Conservation (phyloP, 2,888 invertebrate genomes). For the Watsonalla binaria region DNA sequence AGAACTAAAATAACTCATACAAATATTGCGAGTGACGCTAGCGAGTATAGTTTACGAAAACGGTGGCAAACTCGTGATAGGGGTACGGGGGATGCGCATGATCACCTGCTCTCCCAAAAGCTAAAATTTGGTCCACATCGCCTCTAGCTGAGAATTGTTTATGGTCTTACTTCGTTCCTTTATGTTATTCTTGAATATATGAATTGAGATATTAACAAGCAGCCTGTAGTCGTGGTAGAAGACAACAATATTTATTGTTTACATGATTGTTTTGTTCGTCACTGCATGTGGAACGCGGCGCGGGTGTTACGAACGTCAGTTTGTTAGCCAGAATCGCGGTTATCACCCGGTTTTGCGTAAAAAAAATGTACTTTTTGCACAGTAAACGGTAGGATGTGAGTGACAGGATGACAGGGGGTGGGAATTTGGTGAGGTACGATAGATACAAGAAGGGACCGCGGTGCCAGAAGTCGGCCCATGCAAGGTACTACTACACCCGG, state of each 20-base stretch:
- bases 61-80: too few relatives aligned
- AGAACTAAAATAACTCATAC: too few relatives aligned
- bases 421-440: constrained; percentile 47
- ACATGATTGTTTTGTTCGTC: constrained; percentile 62
- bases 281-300: constrained; percentile 43
- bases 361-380: constrained; percentile 22
- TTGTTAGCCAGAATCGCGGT: constrained; percentile 19
- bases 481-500: constrained; percentile 57
- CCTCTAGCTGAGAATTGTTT: too few relatives aligned
- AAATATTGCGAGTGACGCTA: too few relatives aligned
- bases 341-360: constrained; percentile 13
- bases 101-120: too few relatives aligned
- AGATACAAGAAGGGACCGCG: constrained; percentile 54
- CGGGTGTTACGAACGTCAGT: constrained; percentile 41
- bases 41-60: too few relatives aligned
- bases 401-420: constrained; percentile 53
- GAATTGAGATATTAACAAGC: constrained; percentile 18
- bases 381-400: constrained; percentile 39
- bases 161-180: too few relatives aligned
- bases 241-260: constrained; percentile 67
- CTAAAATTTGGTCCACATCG: too few relatives aligned
- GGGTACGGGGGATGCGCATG: too few relatives aligned
- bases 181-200: not conserved
- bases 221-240: constrained; percentile 41
- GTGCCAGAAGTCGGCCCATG: constrained; percentile 46